phyloP scores from a whole-genome alignment of 1,140 invertebrate genomes.

The Zaprionus camerounensis region DNA sequence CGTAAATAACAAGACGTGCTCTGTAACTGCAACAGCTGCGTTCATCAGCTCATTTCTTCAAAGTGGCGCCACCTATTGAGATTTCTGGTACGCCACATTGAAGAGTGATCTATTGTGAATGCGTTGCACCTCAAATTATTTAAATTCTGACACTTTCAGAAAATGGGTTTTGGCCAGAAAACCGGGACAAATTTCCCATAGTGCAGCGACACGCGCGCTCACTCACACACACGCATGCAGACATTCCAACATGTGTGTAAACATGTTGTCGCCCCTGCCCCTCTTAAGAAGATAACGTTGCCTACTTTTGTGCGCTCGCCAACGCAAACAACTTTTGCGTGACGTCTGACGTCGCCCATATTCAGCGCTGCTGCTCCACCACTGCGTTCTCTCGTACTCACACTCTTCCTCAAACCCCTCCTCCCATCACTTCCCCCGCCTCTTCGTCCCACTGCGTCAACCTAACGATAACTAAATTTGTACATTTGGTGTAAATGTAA shows the following conservation, averaged over 20 bases:
- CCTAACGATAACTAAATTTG: conserved; percentile 79
- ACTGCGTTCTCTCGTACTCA: not conserved
- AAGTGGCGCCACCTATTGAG: no score
- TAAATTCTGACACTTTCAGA: no score
- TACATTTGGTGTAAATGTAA: conserved; percentile 83
- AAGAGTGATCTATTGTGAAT: no score
- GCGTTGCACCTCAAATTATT: no score
- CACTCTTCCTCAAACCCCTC: not conserved
- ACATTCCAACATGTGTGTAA: conserved; percentile 62
- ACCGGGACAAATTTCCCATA: no score
- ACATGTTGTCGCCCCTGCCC: conserved; percentile 41
- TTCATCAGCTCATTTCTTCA: no score
- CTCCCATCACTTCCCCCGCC: not conserved
- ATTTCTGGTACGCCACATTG: no score
- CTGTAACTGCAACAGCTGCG: no score
- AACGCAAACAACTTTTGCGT: conserved; percentile 78
- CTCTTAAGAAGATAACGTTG: conserved; percentile 66
- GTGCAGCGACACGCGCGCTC: not conserved
- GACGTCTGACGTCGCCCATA: conserved; percentile 61
- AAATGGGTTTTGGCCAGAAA: no score
- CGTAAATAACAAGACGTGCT: no score
- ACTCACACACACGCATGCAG: not conserved
- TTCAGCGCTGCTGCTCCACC: not conserved
- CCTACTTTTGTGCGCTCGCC: conserved; percentile 78
- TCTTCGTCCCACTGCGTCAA: conserved; percentile 4